Base-by-base conservation (phyloP, 2,113 vertebrate genomes). In the Caranx ignobilis region DNA sequence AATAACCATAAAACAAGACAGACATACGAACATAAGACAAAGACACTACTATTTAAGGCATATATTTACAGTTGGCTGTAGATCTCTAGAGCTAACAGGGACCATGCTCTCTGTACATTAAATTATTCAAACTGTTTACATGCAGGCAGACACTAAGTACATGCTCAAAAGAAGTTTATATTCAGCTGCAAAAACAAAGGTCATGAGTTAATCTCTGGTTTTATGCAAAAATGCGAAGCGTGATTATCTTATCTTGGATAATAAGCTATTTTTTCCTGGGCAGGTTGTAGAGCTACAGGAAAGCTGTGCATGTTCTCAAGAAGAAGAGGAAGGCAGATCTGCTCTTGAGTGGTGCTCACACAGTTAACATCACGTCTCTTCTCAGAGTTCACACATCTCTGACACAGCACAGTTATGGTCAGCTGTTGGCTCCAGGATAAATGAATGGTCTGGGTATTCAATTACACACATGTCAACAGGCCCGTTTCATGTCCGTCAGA, bases 41-140 rank as follows among this genome's bases (percentile, higher is more conserved):
- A 71, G 88, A 83, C 80, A 66, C 76, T 77, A 71, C 67, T 79
- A 87, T 81, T 61, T 65, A 77, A 84, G 57, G 60, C 76, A 81
- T 81, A 55, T 88, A 91, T 91, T 80, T 89, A 89, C 84, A 91
- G 71, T 81, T 79, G 66, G 77, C 70, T 88, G 77, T 73, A 86
- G 84, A 88, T 75, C 61, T 68, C 60, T 70, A 76, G 37, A 76
- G 81, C 79, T 83, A 69, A 75, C 81, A 74, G 43, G 66, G 71
- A 82, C 83, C 85, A 89, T 80, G 77, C 84, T 77, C 74, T 79
- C 77, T 92, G 82, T 91, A 85, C 84, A 87, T 83, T 12, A 81
- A 68, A 75, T 83, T 16, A 81, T 78, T 77, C 31, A 61, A 87
- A 76, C 43, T 62, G 35, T 85, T 84, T 54, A 80, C 65, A 85